These are phyloP conservation scores for Corythucha ciliata DNA, from an alignment of 2,888 invertebrate genomes.

Conservation along the genomic window DNA sequence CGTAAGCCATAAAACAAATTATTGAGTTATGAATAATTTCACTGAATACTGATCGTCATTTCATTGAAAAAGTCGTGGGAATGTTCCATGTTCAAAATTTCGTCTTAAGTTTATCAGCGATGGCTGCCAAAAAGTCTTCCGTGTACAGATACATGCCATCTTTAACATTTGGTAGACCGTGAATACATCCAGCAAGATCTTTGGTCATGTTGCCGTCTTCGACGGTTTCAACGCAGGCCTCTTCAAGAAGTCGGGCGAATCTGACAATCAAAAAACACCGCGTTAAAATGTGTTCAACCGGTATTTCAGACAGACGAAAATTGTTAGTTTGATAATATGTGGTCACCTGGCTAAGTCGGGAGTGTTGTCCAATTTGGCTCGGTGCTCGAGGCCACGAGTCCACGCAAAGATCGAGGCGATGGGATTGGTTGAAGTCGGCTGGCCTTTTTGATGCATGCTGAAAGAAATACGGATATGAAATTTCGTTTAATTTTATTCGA, in stretches of 20 bases:
- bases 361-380: constrained; percentile 71
- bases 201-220: constrained; percentile 80
- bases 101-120: constrained; percentile 59
- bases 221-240: constrained; percentile 74
- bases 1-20: too few relatives aligned
- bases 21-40: too few relatives aligned
- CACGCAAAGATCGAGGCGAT: constrained; percentile 87
- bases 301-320: background rate
- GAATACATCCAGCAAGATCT: constrained; percentile 77
- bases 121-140: constrained; percentile 75
- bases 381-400: constrained; percentile 74
- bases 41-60: too few relatives aligned
- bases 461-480: constrained; percentile 44
- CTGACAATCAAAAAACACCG: constrained; percentile 38
- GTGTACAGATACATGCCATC: constrained; percentile 75
- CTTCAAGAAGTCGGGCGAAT: constrained; percentile 62
- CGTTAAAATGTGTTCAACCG: background rate
- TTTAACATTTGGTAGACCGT: constrained; percentile 70
- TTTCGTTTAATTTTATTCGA: too few relatives aligned
- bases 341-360: constrained; percentile 53
- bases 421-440: constrained; percentile 80
- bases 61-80: too few relatives aligned
- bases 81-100: too few relatives aligned
- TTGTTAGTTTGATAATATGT: background rate
- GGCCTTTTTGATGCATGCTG: constrained; percentile 76